These are phyloP conservation scores for Entelurus aequoreus DNA, from an alignment of 2,113 vertebrate genomes.

Conservation along the genomic window DNA sequence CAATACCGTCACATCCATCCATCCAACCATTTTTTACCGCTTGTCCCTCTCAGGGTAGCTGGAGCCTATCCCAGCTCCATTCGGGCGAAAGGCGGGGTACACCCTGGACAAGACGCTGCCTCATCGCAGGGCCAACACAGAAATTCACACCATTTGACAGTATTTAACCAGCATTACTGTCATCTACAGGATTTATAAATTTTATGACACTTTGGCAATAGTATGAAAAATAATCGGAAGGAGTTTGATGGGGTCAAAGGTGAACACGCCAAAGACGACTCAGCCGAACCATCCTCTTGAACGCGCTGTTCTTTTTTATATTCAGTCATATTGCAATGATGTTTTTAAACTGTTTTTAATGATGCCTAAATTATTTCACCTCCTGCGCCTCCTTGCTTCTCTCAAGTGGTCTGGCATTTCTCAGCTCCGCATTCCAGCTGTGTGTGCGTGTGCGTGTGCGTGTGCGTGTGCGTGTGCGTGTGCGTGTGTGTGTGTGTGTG, in stretches of 20 bases:
- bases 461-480: constrained; percentile 4
- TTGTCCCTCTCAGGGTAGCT: no score
- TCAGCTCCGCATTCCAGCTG: constrained; percentile 56
- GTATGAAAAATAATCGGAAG: constrained; percentile 22
- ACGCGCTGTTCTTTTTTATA: constrained; percentile 19
- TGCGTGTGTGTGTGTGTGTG: constrained; percentile 23
- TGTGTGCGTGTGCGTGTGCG: constrained; percentile 14
- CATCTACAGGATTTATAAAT: no score
- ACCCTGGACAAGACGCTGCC: no score
- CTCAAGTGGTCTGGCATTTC: constrained; percentile 55
- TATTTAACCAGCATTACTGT: no score
- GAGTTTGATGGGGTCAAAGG: constrained; percentile 41
- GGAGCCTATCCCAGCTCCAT: no score
- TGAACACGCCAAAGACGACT: constrained; percentile 30
- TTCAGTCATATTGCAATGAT: constrained; percentile 20
- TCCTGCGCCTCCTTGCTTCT: constrained; percentile 2
- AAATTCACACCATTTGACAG: no score
- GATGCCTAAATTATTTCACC: constrained; percentile 20
- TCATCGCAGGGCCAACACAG: no score
- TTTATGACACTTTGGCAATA: no score
- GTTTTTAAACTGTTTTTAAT: constrained; percentile 25
- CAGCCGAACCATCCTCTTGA: constrained; percentile 36
- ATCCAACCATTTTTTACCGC: no score
- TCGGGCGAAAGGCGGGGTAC: no score
- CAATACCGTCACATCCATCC: no score